Base-by-base conservation (phyloP, 2,797 vertebrate genomes). In the Rallus crepitans region DNA sequence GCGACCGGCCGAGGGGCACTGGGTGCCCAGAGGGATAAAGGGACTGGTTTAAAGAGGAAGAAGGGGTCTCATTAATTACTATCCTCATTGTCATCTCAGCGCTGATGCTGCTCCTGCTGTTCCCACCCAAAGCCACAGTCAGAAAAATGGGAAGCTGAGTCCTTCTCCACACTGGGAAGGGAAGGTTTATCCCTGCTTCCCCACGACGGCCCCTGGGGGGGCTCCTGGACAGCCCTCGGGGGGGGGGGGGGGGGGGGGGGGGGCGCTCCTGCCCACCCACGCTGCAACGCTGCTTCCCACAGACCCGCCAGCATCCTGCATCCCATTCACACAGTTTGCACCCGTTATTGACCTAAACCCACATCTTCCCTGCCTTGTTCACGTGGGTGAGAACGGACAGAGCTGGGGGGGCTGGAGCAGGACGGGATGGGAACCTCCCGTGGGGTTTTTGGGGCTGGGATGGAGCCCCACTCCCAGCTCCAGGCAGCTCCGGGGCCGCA, bases 261-360 rank as follows among this genome's bases (percentile, higher is more conserved):
- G 48, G 35, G 28, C 23, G 40, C 12, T 28, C 35, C 71, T 31
- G 48, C 57, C 18, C 21, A 3, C 27, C 11, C 2, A 11, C 1
- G 4, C 52, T 37, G 35, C 1, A 1, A 16, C 40, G 33, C 68
- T 40, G 64, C 33, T 11, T 11, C 55, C 1, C 40, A 8, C 2
- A 7, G 7, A 4, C 53, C 47, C 4, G 6, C 24, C 50, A 3
- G 66, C 3, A 0, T 11, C 23, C 50, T 2, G 6, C 5, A 6
- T 19, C 57, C 11, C 5, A 0, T 4, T 24, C 23, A 1, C 7
- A 2, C 9, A 20, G 19, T 4, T 14, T 1, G 27, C 13, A 21
- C 12, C 2, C 3, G 2, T 1, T 1, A 1, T 1, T 20, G 40
- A 6, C 71, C 71, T 23, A 3, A 35, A 28, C 15, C 0, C 0